Conservation (phyloP, 2,888 invertebrate species). For the Blomia tropicalis region DNA sequence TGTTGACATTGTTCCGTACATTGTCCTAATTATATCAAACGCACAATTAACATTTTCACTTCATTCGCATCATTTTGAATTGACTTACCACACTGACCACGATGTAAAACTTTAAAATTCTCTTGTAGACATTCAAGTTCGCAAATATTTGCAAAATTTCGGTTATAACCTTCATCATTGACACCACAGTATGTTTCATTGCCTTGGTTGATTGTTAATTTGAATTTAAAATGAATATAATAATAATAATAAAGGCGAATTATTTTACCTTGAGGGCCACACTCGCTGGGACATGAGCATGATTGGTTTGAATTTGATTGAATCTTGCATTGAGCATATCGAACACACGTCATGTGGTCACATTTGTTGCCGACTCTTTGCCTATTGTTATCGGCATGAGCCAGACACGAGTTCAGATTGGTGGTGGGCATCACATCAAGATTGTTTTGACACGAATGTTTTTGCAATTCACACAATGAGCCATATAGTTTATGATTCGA, state of each 20-base stretch:
- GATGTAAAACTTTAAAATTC: constrained; percentile 52
- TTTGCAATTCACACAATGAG: constrained; percentile 13
- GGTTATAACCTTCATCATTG: constrained; percentile 40
- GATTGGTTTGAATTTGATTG: not conserved
- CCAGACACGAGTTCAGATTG: constrained; percentile 7
- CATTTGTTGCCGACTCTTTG: not conserved
- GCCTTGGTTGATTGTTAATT: no score
- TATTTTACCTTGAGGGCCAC: not conserved
- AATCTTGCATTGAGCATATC: not conserved
- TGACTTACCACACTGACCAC: constrained; percentile 62
- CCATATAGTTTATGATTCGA: not conserved
- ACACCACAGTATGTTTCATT: no score
- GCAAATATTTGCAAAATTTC: constrained; percentile 56
- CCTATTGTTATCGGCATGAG: not conserved
- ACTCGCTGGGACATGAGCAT: not conserved
- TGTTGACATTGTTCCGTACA: constrained; percentile 15
- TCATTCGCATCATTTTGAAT: not conserved
- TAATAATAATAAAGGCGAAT: not conserved
- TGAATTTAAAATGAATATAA: no score
- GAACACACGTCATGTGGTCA: not conserved
- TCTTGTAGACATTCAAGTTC: constrained; percentile 58
- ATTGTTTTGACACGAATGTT: not conserved
- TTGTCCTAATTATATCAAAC: not conserved
- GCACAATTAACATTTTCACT: not conserved
- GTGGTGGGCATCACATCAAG: constrained; percentile 1